Conservation (phyloP, 1,140 invertebrate species). For the Lepidurus couesii region DNA sequence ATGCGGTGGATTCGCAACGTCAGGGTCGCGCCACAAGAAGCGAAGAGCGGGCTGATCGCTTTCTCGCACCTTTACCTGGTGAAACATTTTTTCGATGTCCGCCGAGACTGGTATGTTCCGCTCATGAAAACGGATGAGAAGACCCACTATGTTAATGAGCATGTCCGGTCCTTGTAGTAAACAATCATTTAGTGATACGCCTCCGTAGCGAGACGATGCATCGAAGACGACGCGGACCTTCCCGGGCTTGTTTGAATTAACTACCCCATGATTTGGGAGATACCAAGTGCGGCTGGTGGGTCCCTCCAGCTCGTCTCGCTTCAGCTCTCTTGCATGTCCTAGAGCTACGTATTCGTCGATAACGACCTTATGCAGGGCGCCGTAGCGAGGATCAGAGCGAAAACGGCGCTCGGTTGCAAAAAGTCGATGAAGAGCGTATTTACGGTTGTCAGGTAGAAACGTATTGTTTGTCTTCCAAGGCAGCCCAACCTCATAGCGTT, state of each 20-base stretch:
- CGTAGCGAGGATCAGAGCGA: slow-evolving; percentile 4
- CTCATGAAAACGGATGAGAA: slow-evolving; percentile 45
- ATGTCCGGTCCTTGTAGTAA: slow-evolving; percentile 35
- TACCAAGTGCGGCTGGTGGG: not conserved
- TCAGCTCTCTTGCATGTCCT: not conserved
- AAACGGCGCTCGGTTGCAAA: not conserved
- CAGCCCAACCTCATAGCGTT: slow-evolving; percentile 29
- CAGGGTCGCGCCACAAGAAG: slow-evolving; percentile 37
- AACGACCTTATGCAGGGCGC: not conserved
- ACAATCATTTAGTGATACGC: not conserved
- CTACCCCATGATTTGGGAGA: not conserved
- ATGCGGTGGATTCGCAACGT: slow-evolving; percentile 6
- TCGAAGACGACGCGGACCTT: slow-evolving; percentile 6
- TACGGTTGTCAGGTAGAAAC: not conserved
- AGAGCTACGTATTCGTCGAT: not conserved
- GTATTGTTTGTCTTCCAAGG: not conserved
- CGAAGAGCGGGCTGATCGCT: slow-evolving; percentile 33
- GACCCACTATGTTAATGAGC: slow-evolving; percentile 40
- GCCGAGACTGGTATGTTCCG: slow-evolving; percentile 43
- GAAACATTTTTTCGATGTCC: slow-evolving; percentile 47
- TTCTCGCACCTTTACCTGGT: slow-evolving; percentile 32
- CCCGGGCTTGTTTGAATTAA: not conserved
- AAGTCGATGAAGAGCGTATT: not conserved
- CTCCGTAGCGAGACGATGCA: not conserved
- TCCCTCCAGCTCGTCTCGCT: not conserved